Percentiles rank a stretch among this genome's conserved stretches.
Evolutionary conservation across 1,140 invertebrate genomes (phyloP).

Genomic region (Drosophila pallidifrons): DNA sequence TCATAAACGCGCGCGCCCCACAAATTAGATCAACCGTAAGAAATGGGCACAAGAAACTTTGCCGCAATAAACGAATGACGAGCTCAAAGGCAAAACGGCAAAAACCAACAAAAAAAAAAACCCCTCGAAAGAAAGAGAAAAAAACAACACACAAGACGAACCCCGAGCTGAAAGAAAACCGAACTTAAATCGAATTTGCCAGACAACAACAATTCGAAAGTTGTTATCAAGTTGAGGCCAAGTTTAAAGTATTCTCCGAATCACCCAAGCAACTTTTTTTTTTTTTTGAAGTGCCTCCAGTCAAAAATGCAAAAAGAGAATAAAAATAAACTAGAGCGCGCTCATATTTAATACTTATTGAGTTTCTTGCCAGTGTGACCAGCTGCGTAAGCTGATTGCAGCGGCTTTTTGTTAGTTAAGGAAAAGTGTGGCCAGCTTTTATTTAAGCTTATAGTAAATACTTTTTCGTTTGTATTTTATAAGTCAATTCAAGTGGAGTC

Average conservation of each 20-base stretch:
- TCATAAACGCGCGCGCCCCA: constrained; percentile 35
- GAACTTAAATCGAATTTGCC: constrained; percentile 69
- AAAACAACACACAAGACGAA: not conserved
- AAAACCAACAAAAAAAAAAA: constrained; percentile 1
- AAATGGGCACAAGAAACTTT: constrained; percentile 18
- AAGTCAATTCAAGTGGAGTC: too few relatives aligned
- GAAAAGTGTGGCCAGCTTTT: too few relatives aligned
- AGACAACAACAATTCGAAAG: constrained; percentile 30
- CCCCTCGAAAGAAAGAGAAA: not conserved
- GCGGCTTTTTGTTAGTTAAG: too few relatives aligned
- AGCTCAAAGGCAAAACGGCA: constrained; percentile 42
- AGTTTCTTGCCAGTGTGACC: constrained; percentile 11
- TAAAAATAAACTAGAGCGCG: not conserved
- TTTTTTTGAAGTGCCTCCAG: constrained; percentile 2
- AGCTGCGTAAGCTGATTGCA: constrained; percentile 10
- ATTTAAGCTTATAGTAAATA: too few relatives aligned
- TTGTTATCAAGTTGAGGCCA: constrained; percentile 42
- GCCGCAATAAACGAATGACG: constrained; percentile 41
- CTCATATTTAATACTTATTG: constrained; percentile 5
- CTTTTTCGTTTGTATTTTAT: too few relatives aligned
- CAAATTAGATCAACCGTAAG: constrained; percentile 33
- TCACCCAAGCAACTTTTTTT: constrained; percentile 35
- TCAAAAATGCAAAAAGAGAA: too few relatives aligned
- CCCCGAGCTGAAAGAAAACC: not conserved
- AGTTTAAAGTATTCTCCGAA: constrained; percentile 42